Evolutionary conservation across 2,888 invertebrate species (phyloP), one percentile per base, ranked within the genome.

Genomic region (Monoplex corrugatus): DNA sequence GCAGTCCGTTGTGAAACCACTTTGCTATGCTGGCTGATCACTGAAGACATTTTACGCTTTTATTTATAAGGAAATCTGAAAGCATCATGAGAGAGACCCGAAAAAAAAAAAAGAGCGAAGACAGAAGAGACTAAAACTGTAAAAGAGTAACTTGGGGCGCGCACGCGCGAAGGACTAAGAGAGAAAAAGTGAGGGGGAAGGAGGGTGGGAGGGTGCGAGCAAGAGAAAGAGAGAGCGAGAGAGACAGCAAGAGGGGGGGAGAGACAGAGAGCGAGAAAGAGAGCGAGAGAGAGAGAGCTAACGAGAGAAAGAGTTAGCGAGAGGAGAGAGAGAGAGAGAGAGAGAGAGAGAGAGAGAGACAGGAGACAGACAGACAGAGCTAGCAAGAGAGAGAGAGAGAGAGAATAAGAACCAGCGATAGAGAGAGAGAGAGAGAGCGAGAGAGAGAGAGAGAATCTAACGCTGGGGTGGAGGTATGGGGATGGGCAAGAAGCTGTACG

Each of bases 171-270:
- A 19, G 40, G 78, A 80, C 23, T 40, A 23, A 40, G 78, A 40
- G 78, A 13, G 80, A 80, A 23, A 80, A 43, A 43, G 40, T 10
- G 80, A 32, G 40, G 3, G 80, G 13, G 40, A 16, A 28, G 3
- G 23, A 16, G 43, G 3, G 80, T 6, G 40, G 13, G 80, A 80
- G 78, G 40, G 78, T 40, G 40, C 5, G 78, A 23, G 40, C 38
- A 23, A 40, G 78, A 40, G 40, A 80, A 40, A 43, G 40, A 43
- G 80, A 80, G 80, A 80, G 43, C 40, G 80, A 43, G 43, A 80
- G 43, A 80, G 80, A 44, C 43, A 2, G 38, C 19, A 10, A 38
- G 38, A 23, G 44, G n/a, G 44, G 80, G 10, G n/a, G 80, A 23
- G 80, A 43, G 44, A 10, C 28, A n/a, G 80, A n/a, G 38, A n/a